Conservation (phyloP, 2,888 invertebrate genomes). For the Dryobota labecula region DNA sequence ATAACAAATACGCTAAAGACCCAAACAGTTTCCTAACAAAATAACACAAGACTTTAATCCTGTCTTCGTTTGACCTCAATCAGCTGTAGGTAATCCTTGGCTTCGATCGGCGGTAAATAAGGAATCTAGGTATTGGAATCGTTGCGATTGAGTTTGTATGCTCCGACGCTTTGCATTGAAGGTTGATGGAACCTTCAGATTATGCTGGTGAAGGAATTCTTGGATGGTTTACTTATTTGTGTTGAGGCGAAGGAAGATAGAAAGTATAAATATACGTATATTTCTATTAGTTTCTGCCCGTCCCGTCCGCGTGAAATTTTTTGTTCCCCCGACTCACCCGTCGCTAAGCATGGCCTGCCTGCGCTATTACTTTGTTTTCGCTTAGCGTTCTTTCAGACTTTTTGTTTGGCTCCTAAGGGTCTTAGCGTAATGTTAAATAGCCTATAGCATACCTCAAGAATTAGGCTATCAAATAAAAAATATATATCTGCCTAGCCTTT, state of each 20-base stretch:
- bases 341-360: too few relatives aligned
- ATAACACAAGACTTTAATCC: constrained; percentile 1
- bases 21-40: background rate
- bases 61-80: constrained; percentile 19
- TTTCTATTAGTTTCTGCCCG: too few relatives aligned
- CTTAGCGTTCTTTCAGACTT: too few relatives aligned
- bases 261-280: background rate
- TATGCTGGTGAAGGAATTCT: constrained; percentile 7
- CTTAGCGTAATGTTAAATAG: too few relatives aligned
- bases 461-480: too few relatives aligned
- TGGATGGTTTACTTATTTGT: background rate
- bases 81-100: constrained; percentile 27
- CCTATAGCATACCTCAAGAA: too few relatives aligned
- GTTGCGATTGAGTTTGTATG: constrained; percentile 26
- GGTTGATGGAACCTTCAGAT: constrained; percentile 17
- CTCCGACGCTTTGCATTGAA: constrained; percentile 8
- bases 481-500: too few relatives aligned
- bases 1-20: background rate
- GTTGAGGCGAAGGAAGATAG: background rate
- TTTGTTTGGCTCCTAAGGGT: too few relatives aligned
- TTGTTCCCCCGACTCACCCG: too few relatives aligned
- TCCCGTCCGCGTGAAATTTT: too few relatives aligned
- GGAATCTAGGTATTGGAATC: constrained; percentile 29
- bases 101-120: constrained; percentile 24
- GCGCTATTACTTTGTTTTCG: too few relatives aligned